Conservation (phyloP, 2,113 vertebrate genomes). For the Canis aureus region DNA sequence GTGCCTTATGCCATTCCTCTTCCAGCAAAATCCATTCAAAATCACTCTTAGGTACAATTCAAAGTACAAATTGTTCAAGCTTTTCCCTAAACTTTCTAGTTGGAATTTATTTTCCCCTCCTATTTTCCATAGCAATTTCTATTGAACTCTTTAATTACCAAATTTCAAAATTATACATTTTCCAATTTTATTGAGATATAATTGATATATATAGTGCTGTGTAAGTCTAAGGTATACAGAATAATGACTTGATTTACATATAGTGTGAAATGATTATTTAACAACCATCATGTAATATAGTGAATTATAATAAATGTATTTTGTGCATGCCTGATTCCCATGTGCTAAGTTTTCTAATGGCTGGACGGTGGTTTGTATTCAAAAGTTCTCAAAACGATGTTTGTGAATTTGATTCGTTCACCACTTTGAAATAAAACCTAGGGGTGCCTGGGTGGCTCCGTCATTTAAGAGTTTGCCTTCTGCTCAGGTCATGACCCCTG, state of each 20-base stretch:
- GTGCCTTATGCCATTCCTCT: background rate
- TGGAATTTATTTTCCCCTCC: background rate
- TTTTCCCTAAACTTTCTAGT: background rate
- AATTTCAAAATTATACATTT: constrained; percentile 25
- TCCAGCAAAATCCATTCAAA: constrained; percentile 42
- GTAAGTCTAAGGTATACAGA: background rate
- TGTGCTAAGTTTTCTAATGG: background rate
- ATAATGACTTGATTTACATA: background rate
- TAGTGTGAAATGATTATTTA: background rate
- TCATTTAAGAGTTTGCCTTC: background rate
- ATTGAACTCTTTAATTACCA: background rate
- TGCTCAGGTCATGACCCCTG: background rate
- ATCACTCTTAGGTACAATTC: background rate
- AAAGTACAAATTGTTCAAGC: constrained; percentile 24
- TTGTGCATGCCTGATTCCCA: background rate
- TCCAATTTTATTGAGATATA: constrained; percentile 14
- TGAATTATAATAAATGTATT: constrained; percentile 21
- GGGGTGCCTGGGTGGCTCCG: background rate
- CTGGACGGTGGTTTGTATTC: background rate
- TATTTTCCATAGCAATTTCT: background rate
- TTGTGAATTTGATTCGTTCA: constrained; percentile 41
- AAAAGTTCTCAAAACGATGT: background rate
- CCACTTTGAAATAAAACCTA: constrained; percentile 17
- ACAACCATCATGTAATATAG: background rate
- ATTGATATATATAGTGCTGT: background rate